Evolutionary conservation across 2,888 invertebrate species (phyloP).

Genomic region (Thecocarcelia acutangulata): DNA sequence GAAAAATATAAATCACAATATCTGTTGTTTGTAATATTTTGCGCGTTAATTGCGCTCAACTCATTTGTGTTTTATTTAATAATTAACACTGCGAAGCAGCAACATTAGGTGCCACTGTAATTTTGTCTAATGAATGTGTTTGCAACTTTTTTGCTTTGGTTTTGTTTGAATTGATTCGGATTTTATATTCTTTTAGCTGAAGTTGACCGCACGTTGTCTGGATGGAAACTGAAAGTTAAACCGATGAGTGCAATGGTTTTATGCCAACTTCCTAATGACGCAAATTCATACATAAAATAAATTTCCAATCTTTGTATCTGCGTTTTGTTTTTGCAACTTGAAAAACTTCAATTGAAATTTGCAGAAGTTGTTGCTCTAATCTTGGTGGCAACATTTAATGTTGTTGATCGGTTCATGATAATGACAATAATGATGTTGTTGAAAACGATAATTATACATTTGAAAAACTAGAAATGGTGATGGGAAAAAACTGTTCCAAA

Average conservation of each 20-base stretch:
- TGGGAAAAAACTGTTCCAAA: slow-evolving; percentile 38
- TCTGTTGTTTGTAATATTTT: background rate
- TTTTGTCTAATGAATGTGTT: slow-evolving; percentile 7
- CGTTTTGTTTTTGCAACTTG: slow-evolving; percentile 32
- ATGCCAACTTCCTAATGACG: slow-evolving; percentile 78
- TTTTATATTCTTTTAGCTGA: slow-evolving; percentile 37
- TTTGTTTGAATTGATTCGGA: slow-evolving; percentile 9
- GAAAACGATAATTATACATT: slow-evolving; percentile 33
- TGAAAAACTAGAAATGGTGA: slow-evolving; percentile 17
- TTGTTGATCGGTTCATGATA: slow-evolving; percentile 37
- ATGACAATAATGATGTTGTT: slow-evolving; percentile 36
- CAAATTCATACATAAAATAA: slow-evolving; percentile 50
- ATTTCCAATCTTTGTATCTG: slow-evolving; percentile 7
- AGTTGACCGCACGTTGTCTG: slow-evolving; percentile 73
- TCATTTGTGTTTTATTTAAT: slow-evolving; percentile 1
- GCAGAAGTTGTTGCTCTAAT: slow-evolving; percentile 56
- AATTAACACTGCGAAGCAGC: slow-evolving; percentile 19
- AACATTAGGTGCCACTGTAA: slow-evolving; percentile 40
- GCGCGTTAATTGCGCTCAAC: slow-evolving; percentile 6
- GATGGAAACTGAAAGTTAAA: slow-evolving; percentile 79
- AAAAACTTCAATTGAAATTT: slow-evolving; percentile 31
- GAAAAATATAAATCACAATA: slow-evolving; percentile 36
- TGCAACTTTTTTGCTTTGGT: background rate
- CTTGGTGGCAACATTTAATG: slow-evolving; percentile 45
- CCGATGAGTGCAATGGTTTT: slow-evolving; percentile 77